These are phyloP conservation scores for Lagodon rhomboides DNA, from an alignment of 2,797 vertebrate species.

Conservation along the genomic window DNA sequence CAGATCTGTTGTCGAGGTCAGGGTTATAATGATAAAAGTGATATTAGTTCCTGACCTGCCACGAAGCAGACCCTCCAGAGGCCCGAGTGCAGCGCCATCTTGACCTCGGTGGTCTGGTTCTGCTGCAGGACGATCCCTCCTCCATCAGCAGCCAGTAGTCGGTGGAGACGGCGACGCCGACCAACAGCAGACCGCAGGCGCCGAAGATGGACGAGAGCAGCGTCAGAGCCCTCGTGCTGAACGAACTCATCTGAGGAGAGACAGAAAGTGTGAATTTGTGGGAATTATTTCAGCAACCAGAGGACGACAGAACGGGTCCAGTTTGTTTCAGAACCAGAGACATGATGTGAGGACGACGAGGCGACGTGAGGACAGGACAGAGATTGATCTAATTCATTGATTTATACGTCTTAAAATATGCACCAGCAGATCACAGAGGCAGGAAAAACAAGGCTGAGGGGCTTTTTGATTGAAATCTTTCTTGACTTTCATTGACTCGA, in stretches of 20 bases:
- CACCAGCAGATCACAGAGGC: background rate
- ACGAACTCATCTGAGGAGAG: conserved; percentile 88
- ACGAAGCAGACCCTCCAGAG: conserved; percentile 95
- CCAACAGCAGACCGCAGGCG: conserved; percentile 90
- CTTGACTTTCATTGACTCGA: conserved; percentile 36
- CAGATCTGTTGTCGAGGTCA: background rate
- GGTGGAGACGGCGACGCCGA: conserved; percentile 92
- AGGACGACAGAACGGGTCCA: background rate
- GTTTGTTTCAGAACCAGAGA: background rate
- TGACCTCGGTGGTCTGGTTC: conserved; percentile 93
- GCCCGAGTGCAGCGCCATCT: conserved; percentile 93
- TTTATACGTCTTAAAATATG: conserved; percentile 28
- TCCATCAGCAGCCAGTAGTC: conserved; percentile 96
- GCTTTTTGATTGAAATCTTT: conserved; percentile 20
- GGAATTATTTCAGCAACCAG: no score
- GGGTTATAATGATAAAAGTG: background rate
- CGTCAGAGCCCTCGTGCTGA: conserved; percentile 91
- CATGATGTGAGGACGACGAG: background rate
- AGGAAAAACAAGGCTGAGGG: accelerated
- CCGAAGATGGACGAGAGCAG: conserved; percentile 92
- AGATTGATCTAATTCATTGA: conserved; percentile 14
- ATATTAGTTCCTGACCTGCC: conserved; percentile 82
- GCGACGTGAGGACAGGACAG: background rate
- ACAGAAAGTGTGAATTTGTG: no score
- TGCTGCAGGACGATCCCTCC: conserved; percentile 92